Evolutionary conservation across 2,888 invertebrate genomes (phyloP).

Genomic region (Himalopsyche anomala): DNA sequence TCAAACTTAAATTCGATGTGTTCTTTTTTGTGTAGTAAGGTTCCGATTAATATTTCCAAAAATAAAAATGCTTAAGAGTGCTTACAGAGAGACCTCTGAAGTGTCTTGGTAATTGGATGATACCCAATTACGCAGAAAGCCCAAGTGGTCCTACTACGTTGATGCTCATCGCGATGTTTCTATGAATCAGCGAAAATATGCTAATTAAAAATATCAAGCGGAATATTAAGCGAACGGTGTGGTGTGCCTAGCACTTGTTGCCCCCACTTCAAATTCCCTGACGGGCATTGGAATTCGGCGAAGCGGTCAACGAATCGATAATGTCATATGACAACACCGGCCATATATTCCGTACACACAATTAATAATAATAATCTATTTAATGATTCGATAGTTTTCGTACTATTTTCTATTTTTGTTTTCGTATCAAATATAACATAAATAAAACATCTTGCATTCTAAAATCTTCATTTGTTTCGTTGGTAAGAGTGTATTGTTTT

Average conservation of each 20-base stretch:
- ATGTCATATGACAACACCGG: constrained; percentile 31
- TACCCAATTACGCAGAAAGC: too few relatives aligned
- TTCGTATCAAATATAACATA: too few relatives aligned
- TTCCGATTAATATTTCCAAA: background rate
- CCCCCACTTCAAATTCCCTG: constrained; percentile 27
- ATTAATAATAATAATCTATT: constrained; percentile 10
- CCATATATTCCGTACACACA: constrained; percentile 9
- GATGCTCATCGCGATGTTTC: background rate
- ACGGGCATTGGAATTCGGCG: constrained; percentile 34
- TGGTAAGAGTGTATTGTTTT: too few relatives aligned
- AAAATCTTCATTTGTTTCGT: too few relatives aligned
- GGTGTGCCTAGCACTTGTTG: constrained; percentile 41
- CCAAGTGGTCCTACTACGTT: background rate
- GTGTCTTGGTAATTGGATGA: too few relatives aligned
- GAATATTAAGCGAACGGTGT: constrained; percentile 24
- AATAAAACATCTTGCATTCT: too few relatives aligned
- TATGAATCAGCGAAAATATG: constrained; percentile 37
- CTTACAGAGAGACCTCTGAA: background rate
- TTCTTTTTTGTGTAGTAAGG: background rate
- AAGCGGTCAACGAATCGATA: constrained; percentile 37
- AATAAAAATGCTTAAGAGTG: background rate
- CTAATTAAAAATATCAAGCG: background rate
- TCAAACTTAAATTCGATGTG: background rate
- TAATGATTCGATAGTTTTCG: background rate
- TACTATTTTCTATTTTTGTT: too few relatives aligned